Evolutionary conservation across 2,113 vertebrate species (phyloP).

Genomic region (Neopipo cinnamomea): DNA sequence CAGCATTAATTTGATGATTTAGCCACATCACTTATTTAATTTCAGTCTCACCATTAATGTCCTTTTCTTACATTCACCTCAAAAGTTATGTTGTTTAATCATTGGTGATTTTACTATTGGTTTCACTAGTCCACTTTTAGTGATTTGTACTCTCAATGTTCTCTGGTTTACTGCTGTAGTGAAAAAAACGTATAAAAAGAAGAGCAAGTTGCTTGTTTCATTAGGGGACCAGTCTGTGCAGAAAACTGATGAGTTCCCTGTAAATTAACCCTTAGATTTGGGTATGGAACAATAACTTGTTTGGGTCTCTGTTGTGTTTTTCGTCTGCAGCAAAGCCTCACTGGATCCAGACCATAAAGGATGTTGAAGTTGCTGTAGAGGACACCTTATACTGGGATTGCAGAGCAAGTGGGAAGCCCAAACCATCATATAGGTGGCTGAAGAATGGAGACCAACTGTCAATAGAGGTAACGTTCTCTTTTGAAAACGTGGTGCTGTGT

Average conservation of each 20-base stretch:
- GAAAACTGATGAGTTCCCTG: neutral
- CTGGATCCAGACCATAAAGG: slow-evolving; percentile 86
- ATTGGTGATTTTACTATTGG: neutral
- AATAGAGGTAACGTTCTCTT: slow-evolving; percentile 73
- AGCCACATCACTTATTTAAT: slow-evolving; percentile 8
- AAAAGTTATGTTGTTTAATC: neutral
- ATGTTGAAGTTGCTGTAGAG: slow-evolving; percentile 82
- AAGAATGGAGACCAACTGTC: slow-evolving; percentile 83
- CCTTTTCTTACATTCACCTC: neutral
- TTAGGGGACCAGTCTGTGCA: neutral
- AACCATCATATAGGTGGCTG: slow-evolving; percentile 92
- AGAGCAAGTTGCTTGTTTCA: neutral
- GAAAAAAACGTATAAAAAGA: neutral
- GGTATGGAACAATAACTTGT: neutral
- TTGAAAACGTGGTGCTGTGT: neutral
- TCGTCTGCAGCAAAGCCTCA: slow-evolving; percentile 87
- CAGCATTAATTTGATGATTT: slow-evolving; percentile 16
- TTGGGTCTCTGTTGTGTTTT: neutral
- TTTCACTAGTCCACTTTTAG: neutral
- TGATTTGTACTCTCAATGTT: neutral
- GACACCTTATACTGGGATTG: slow-evolving; percentile 90
- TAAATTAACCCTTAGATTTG: neutral
- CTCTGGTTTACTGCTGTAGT: neutral
- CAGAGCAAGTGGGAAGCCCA: slow-evolving; percentile 89
- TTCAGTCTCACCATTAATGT: neutral